Percentiles rank a stretch among this genome's conserved stretches.
These are phyloP conservation scores for Scrobipalpa atriplicella DNA, from an alignment of 2,888 invertebrate genomes.

Conservation along the genomic window DNA sequence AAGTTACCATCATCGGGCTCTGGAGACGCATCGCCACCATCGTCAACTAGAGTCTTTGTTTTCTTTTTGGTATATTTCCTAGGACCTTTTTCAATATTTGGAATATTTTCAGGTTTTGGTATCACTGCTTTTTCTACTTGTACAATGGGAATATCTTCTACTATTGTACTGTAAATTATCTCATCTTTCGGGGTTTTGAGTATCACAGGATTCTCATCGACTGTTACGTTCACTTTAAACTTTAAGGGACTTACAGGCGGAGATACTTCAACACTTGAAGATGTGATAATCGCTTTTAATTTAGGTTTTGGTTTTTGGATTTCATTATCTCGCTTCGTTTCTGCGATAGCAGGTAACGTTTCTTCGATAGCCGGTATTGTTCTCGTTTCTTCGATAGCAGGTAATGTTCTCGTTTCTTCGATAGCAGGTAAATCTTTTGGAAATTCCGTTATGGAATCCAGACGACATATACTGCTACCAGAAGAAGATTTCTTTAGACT, in stretches of 20 bases:
- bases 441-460: slow-evolving; percentile 76
- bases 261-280: slow-evolving; percentile 76
- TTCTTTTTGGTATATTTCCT: slow-evolving; percentile 46
- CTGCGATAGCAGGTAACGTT: slow-evolving; percentile 69
- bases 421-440: slow-evolving; percentile 71
- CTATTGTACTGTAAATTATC: slow-evolving; percentile 62
- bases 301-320: slow-evolving; percentile 54
- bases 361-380: slow-evolving; percentile 74
- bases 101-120: slow-evolving; percentile 25
- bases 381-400: slow-evolving; percentile 72
- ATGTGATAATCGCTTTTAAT: slow-evolving; percentile 80
- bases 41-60: slow-evolving; percentile 39
- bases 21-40: slow-evolving; percentile 53
- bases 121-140: slow-evolving; percentile 27
- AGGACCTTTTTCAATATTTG: slow-evolving; percentile 33
- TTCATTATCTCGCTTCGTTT: slow-evolving; percentile 48
- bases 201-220: slow-evolving; percentile 77
- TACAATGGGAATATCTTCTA: slow-evolving; percentile 48
- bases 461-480: slow-evolving; percentile 66
- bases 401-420: slow-evolving; percentile 69
- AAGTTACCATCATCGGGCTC: slow-evolving; percentile 82
- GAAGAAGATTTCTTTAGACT: slow-evolving; percentile 75
- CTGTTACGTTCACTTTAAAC: slow-evolving; percentile 80
- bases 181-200: slow-evolving; percentile 59
- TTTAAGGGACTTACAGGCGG: slow-evolving; percentile 74